Evolutionary conservation across 2,797 vertebrate genomes (phyloP), one percentile per base, ranked within the genome.

Genomic region (Benthosema pterotum): DNA sequence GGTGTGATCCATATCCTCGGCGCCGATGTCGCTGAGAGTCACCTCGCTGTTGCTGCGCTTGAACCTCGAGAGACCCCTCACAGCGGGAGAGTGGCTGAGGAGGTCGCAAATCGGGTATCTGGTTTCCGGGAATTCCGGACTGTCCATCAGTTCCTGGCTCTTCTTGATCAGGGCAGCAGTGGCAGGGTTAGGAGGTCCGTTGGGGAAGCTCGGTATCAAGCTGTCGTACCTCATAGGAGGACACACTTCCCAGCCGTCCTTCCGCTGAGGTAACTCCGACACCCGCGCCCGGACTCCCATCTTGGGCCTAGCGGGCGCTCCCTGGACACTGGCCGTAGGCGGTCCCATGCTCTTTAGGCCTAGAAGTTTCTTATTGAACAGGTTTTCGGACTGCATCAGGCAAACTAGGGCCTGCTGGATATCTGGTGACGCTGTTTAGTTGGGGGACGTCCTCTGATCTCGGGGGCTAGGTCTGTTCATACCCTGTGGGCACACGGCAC

Each of bases 11-110:
- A 94, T 84, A 28, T 95, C 94, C 59, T 95, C 94, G 0, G 90
- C 72, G 42, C 95, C 94, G 0, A 94, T 92, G 75, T 95, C 94
- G 2, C 94, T 95, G 78, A 95, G 93, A 22, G 94, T 95, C 57
- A 95, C 93, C 12, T 95, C 94, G 0, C 94, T 95, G 74, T 94
- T 95, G 87, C 94, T 95, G 68, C 94, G 89, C 63, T 95, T 94
- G 58, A 95, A 92, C 14, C 93, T 92, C 65, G 94, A 90, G 58
- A 94, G 89, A 2, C 90, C 91, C 49, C 92, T 90, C 51, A 92
- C 90, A n/a, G n/a, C n/a, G 3, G 92, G 91, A 0, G 93, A 93
- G 68, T 91, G 91, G 65, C 85, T 86, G 12, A 94, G 91, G 61
- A 94, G 84, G 60, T 94, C 94, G 47, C 91, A 90, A 1, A 93